Evolutionary conservation across 2,888 invertebrate genomes (phyloP).

Genomic region (Bimastos eiseni): DNA sequence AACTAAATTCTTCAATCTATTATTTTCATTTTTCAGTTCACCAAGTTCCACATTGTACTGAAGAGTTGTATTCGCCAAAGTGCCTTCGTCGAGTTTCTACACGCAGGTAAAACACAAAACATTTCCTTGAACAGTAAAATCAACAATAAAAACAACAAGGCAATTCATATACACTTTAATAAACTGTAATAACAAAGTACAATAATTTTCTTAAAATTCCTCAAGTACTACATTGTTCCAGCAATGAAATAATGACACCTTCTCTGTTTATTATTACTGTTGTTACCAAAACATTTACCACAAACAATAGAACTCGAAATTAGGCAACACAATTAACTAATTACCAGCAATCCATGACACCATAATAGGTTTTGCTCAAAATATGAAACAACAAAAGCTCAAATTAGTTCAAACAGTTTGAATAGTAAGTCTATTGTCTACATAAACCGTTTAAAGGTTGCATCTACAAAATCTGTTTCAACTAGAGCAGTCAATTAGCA

Average conservation of each 20-base stretch:
- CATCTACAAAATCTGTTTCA: not conserved
- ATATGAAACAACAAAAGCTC: not conserved
- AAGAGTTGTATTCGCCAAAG: not conserved
- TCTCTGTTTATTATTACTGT: not conserved
- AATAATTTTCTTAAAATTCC: too few relatives aligned
- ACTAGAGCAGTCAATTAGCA: not conserved
- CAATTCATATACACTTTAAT: not conserved
- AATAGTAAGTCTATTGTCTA: not conserved
- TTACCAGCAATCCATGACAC: not conserved
- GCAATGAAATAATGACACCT: not conserved
- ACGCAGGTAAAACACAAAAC: not conserved
- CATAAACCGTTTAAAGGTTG: not conserved
- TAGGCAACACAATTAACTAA: too few relatives aligned
- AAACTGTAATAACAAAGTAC: not conserved
- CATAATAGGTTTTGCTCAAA: not conserved
- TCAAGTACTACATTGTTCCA: too few relatives aligned
- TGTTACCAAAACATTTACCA: not conserved
- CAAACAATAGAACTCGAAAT: too few relatives aligned
- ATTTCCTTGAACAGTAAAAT: not conserved
- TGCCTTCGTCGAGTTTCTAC: not conserved
- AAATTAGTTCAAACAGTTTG: not conserved
- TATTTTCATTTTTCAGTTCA: conserved; percentile 16
- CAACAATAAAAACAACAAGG: not conserved
- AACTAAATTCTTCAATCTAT: not conserved
- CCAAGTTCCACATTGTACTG: not conserved